A percentile compares a stretch with the other conserved stretches of the same genome.
Evolutionary conservation across 2,113 vertebrate species (phyloP).

Genomic region (Callipepla californica): DNA sequence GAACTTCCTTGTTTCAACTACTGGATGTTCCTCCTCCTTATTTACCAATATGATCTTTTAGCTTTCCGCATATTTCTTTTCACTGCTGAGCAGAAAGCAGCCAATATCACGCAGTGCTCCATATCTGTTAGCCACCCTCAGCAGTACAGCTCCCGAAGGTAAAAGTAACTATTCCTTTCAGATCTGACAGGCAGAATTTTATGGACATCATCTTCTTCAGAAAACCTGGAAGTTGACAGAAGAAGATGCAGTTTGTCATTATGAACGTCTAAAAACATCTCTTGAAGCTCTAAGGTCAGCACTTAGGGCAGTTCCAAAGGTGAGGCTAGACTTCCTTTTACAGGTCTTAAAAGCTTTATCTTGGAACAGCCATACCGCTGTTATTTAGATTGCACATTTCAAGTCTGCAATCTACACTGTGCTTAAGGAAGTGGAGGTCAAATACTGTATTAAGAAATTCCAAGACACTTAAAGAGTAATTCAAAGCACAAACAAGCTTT

Average conservation of each 20-base stretch:
- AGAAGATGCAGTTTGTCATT: background rate
- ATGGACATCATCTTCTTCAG: background rate
- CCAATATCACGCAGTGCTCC: background rate
- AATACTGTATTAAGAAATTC: background rate
- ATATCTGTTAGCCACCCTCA: background rate
- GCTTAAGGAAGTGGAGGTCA: slow-evolving; percentile 29
- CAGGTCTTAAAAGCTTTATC: background rate
- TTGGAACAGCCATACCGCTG: background rate
- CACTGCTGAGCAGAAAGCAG: background rate
- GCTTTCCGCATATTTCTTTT: background rate
- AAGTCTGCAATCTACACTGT: background rate
- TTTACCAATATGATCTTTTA: background rate
- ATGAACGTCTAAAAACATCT: background rate
- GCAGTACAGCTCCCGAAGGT: background rate
- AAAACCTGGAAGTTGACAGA: background rate
- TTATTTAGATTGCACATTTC: background rate
- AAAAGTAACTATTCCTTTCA: background rate
- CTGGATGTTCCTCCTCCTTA: background rate
- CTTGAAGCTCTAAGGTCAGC: background rate
- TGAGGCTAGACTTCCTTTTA: background rate
- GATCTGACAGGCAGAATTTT: background rate
- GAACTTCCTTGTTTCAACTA: slow-evolving; percentile 52
- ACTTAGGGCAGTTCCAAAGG: background rate
- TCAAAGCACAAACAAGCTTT: background rate
- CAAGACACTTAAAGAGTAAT: background rate